Evolutionary conservation across 64 coral and sea anemone genomes (phyloP).

Genomic region (Astreopora myriophthalma): DNA sequence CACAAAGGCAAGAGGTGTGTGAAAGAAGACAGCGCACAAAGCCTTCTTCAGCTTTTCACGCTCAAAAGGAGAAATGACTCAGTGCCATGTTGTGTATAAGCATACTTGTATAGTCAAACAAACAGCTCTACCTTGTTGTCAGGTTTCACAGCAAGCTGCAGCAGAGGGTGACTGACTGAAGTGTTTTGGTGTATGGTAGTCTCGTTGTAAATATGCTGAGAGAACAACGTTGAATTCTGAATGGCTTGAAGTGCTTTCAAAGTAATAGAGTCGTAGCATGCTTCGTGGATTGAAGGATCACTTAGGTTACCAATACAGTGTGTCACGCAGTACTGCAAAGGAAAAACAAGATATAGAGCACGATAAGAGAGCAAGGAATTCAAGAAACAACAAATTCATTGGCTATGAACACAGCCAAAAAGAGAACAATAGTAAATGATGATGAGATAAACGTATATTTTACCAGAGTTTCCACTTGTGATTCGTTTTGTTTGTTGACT

Average conservation of each 20-base stretch:
- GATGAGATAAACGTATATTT: neutral
- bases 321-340: constrained; percentile 3
- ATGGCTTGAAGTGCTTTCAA: neutral
- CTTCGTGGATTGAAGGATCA: neutral
- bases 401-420: neutral
- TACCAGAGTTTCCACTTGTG: neutral
- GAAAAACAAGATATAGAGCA: neutral
- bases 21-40: too few species aligned
- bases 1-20: too few species aligned
- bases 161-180: neutral
- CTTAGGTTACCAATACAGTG: neutral
- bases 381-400: neutral
- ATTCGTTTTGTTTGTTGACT: constrained; percentile 16
- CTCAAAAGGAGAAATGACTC: too few species aligned
- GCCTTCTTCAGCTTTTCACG: too few species aligned
- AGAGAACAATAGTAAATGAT: neutral
- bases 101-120: too few species aligned
- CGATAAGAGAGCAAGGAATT: neutral
- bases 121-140: neutral
- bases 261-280: neutral
- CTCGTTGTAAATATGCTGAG: neutral
- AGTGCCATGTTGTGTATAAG: too few species aligned
- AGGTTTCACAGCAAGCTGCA: neutral
- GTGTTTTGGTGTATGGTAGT: too few species aligned
- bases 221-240: neutral